Evolutionary conservation across 1,140 invertebrate species (phyloP), one percentile per base, ranked within the genome.

Genomic region (Hylaeus anthracinus): DNA sequence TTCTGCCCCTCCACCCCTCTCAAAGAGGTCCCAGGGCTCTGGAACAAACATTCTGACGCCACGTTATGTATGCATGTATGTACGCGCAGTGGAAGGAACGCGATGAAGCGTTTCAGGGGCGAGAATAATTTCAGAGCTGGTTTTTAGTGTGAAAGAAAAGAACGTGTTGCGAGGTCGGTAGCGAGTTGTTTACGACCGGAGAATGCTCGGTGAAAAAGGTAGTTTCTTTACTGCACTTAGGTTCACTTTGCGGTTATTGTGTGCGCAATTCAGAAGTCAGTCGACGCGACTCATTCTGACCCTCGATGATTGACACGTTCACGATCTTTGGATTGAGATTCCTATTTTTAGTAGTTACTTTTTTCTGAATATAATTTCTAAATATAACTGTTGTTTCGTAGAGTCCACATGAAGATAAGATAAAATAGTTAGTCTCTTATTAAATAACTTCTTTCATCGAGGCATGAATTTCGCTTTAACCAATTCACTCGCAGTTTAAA

Each of bases 61-160:
- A 39, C 15, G 48, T 51, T 58, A 15, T 66, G 14, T 51, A 51
- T 70, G 65, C 48, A 15, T 66, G 14, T 51, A 51, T 70, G 65
- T 67, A 70, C 41, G 74, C 55, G 14, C 58, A 6, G n/a, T 61
- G 72, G 14, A 10, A 15, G n/a, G 4, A 65, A 65, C 15, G 66
- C 56, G 55, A 67, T 77, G 61, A 77, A 55, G 43, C 61, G 56
- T 70, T 51, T 41, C 15, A 26, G 1, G 10, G 39, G 45, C 5
- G 67, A 8, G 45, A 61, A 77, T 77, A 71, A 77, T 71, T 77
- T 60, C n/a, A 6, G 45, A 51, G 53, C 26, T 58, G 48, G n/a
- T 75, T 56, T 64, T 45, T 8, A 51, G 14, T 6, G 41, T 45
- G 61, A 1, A 37, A 0, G 48, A 1, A 3, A 9, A 26, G 9